Evolutionary conservation across 1,140 invertebrate species (phyloP).

Genomic region (Eciton burchellii): DNA sequence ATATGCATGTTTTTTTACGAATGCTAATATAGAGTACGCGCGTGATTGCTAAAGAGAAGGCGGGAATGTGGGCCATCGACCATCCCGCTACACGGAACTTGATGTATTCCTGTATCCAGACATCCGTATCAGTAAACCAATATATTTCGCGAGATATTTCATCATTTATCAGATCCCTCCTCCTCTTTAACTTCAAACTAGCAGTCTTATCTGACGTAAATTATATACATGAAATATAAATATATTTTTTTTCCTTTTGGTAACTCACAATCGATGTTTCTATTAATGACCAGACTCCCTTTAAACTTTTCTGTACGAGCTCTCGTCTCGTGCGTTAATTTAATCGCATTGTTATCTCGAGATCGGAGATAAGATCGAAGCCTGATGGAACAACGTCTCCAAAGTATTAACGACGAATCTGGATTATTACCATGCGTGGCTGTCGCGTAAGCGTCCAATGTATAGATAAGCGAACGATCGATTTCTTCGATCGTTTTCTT

Average conservation of each 20-base stretch:
- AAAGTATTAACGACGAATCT: constrained; percentile 7
- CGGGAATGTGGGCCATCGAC: constrained; percentile 61
- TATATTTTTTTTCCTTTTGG: neutral
- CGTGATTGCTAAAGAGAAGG: constrained; percentile 3
- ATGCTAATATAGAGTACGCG: neutral
- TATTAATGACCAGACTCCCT: neutral
- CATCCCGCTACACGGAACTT: neutral
- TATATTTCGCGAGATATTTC: constrained; percentile 38
- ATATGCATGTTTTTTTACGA: neutral
- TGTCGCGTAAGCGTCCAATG: constrained; percentile 6
- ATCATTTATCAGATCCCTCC: constrained; percentile 6
- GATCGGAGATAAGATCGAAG: neutral
- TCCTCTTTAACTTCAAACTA: neutral
- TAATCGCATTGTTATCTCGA: neutral
- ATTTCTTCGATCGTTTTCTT: constrained; percentile 35
- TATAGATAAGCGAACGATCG: constrained; percentile 14
- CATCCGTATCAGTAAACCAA: constrained; percentile 14
- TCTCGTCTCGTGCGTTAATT: neutral
- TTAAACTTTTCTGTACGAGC: neutral
- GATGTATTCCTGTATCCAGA: constrained; percentile 24
- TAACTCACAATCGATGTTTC: neutral
- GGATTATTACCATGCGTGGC: constrained; percentile 23
- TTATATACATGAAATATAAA: neutral
- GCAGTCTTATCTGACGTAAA: neutral
- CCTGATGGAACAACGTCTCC: neutral